These are phyloP conservation scores for Meta bourneti DNA, from an alignment of 2,888 invertebrate species.

Conservation along the genomic window DNA sequence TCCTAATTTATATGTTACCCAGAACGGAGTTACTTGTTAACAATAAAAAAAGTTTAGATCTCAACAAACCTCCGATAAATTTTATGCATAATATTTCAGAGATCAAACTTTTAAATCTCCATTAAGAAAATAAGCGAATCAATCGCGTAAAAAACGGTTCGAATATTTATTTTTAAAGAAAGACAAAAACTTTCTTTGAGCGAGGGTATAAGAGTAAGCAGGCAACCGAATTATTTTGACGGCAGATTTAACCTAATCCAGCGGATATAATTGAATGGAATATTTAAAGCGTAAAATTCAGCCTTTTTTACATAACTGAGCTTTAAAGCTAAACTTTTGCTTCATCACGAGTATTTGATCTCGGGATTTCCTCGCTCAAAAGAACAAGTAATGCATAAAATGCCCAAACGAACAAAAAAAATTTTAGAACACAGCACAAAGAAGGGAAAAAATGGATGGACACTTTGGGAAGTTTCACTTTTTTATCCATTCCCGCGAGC, in stretches of 20 bases:
- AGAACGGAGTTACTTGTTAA: background rate
- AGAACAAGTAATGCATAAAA: slow-evolving; percentile 61
- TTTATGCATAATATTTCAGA: background rate
- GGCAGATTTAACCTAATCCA: slow-evolving; percentile 54
- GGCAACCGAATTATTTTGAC: slow-evolving; percentile 18
- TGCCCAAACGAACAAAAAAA: slow-evolving; percentile 10
- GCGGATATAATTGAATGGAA: slow-evolving; percentile 63
- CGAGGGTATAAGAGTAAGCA: background rate
- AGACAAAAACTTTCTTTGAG: background rate
- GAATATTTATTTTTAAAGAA: background rate
- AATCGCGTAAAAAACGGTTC: background rate
- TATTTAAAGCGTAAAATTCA: slow-evolving; percentile 62
- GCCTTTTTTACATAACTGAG: slow-evolving; percentile 22
- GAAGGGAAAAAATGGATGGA: slow-evolving; percentile 13
- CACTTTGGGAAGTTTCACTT: background rate
- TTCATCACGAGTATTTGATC: slow-evolving; percentile 52
- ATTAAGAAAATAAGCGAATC: slow-evolving; percentile 1
- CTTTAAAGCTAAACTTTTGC: slow-evolving; percentile 56
- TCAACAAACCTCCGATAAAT: background rate
- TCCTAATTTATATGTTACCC: no score
- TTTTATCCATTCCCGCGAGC: slow-evolving; percentile 8
- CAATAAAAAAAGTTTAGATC: background rate
- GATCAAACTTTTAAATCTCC: background rate
- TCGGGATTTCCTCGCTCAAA: slow-evolving; percentile 49
- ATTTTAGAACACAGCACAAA: slow-evolving; percentile 8